These are phyloP conservation scores for Uromys caudimaculatus DNA, from an alignment of 2,797 vertebrate species.

Conservation along the genomic window DNA sequence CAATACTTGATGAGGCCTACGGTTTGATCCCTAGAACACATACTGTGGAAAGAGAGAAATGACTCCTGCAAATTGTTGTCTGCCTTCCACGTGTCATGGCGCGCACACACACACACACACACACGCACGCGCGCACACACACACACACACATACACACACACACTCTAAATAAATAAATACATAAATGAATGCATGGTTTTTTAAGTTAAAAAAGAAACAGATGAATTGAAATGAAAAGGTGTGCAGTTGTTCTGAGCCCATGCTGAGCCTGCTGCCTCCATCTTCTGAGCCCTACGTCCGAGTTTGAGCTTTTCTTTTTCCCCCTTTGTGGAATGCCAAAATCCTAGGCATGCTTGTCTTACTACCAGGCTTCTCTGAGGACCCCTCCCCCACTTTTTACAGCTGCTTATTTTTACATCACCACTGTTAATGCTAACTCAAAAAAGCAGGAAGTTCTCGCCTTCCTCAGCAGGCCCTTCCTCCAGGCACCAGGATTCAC, in stretches of 20 bases:
- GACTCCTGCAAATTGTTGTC: not conserved
- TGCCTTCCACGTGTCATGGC: not conserved
- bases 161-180: too few relatives aligned
- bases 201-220: not conserved
- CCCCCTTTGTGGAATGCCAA: not conserved
- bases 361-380: not conserved
- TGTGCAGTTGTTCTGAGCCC: not conserved
- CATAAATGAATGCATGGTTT: not conserved
- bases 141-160: not conserved
- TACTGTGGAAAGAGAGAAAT: not conserved
- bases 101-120: fast-evolving
- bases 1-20: not conserved
- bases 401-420: not conserved
- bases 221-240: not conserved
- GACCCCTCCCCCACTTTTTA: not conserved
- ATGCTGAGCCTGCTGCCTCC: not conserved
- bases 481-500: not conserved
- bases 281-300: not conserved
- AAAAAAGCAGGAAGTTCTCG: not conserved
- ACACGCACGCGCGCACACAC: not conserved
- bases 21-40: not conserved
- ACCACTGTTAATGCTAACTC: not conserved
- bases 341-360: not conserved
- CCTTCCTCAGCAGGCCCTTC: not conserved
- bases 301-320: not conserved